Evolutionary conservation across 2,797 vertebrate genomes (phyloP).

Genomic region (Nyctalus aviator): DNA sequence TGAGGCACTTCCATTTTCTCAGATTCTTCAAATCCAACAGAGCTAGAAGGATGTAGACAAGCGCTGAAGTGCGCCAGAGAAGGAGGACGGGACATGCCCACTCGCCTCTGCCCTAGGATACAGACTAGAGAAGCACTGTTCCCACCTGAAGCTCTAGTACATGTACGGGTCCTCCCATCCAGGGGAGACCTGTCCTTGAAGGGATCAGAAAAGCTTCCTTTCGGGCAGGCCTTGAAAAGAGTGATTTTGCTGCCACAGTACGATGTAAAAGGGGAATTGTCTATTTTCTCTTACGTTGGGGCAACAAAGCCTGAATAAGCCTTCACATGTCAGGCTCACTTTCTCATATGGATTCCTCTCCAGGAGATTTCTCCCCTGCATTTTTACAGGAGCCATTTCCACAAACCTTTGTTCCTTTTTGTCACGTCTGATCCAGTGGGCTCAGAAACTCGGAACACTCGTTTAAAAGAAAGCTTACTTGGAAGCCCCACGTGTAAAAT

Average conservation of each 20-base stretch:
- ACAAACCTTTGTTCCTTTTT: background rate
- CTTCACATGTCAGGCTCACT: background rate
- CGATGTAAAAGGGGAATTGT: background rate
- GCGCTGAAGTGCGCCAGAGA: background rate
- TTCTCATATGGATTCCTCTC: background rate
- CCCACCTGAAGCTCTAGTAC: fast-evolving
- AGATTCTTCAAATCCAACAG: background rate
- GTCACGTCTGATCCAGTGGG: background rate
- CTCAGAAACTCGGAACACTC: background rate
- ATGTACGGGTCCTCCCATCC: fast-evolving
- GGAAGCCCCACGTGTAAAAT: background rate
- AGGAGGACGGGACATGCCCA: background rate
- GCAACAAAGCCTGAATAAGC: background rate
- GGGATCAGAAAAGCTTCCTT: background rate
- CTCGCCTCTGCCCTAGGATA: background rate
- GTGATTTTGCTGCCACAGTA: background rate
- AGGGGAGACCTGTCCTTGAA: background rate
- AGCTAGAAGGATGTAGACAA: background rate
- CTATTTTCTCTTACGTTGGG: background rate
- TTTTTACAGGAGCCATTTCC: background rate
- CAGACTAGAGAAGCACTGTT: background rate
- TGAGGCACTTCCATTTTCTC: background rate
- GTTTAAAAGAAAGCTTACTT: background rate
- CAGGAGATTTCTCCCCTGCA: background rate
- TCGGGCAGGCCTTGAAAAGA: background rate